Base-by-base conservation (phyloP, 1,140 invertebrate genomes). In the Drosophila micromelanica region DNA sequence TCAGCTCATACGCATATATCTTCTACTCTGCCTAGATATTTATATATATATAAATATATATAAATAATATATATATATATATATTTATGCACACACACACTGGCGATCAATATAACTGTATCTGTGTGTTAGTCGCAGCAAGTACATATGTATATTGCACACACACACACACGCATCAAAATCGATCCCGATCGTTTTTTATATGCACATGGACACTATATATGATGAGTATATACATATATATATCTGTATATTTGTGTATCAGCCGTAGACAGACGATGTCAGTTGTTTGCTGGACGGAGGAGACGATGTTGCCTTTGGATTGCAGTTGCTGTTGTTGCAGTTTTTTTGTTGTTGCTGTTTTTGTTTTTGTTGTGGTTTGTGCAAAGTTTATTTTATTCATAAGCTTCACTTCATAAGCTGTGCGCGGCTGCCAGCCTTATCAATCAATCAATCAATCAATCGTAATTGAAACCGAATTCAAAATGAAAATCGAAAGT, bases 1-100 rank as follows among this genome's bases (percentile, higher is more conserved):
- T 85, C 76, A 84, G 79, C 80, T 78, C 80, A 84, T 82, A 84
- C 80, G 79, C 73, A 84, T 89, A 89, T 87, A 86, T 86, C 76
- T 82, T 87, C 61, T 73, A 77, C 80, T 80, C 87, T 82, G 79
- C 72, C 72, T 76, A 87, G 68, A 81, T 75, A 81, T 78, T 69
- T 81, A 56, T 49, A 70, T 32, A 56, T 67, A 79, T 42, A 69
- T 40, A 62, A 52, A 46, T 48, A 65, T 49, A 69, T 70, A 63
- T 67, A 42, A 51, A 38, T 42, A 40, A 55, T 40, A 55, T 49
- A 45, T 23, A 23, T 70, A 56, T 68, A 62, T 23, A 32, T 63
- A 54, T 78, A 46, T n/a, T 64, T 35, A 35, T 35, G 32, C 32
- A 35, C 32, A 35, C 6, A 35, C 32, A 35, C 7, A 35, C 32